Base-by-base conservation (phyloP, 2,113 vertebrate genomes). In the Pipra filicauda region DNA sequence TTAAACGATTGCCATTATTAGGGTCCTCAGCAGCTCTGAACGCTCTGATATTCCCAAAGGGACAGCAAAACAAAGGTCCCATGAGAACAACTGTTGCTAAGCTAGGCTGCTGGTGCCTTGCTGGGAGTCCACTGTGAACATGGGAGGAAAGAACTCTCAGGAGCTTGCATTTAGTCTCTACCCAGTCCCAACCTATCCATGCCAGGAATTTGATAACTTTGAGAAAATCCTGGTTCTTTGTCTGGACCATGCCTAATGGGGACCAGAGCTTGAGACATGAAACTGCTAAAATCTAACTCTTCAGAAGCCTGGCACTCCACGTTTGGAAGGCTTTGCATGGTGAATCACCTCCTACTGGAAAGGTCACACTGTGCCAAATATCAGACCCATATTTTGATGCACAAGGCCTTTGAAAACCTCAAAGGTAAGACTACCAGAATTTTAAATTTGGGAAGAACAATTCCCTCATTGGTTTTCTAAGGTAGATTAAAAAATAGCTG, bases 81-180 rank as follows among this genome's bases (percentile, higher is more conserved):
- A 4, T 37, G 48, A 52, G 23, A 72, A 69, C 8, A 69, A 1
- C 9, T 0, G 1, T 21, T 2, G 2, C n/a, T 21, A 18, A 72
- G 35, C 26, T 62, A 67, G 27, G 48, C 23, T 78, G 35, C 21
- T 8, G 6, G 18, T 21, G 3, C 28, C 23, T 85, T 84, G 8
- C n/a, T 52, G 58, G 20, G 46, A 39, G 9, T 13, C 27, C 31
- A 22, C 37, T 6, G 3, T 23, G 39, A 88, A 33, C 21, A 31
- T 0, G 1, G 27, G n/a, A 79, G 8, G 35, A 39, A 61, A 65
- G 33, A 79, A 19, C 11, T 51, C 27, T 21, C 2, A 1, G 0
- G 12, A 72, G 30, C 12, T 75, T 59, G 23, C 11, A 20, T 5
- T 1, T 2, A n/a, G 11, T 28, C 49, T 54, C 44, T 22, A 49